Base-by-base conservation (phyloP, 2,113 vertebrate genomes). In the Apodemus sylvaticus region DNA sequence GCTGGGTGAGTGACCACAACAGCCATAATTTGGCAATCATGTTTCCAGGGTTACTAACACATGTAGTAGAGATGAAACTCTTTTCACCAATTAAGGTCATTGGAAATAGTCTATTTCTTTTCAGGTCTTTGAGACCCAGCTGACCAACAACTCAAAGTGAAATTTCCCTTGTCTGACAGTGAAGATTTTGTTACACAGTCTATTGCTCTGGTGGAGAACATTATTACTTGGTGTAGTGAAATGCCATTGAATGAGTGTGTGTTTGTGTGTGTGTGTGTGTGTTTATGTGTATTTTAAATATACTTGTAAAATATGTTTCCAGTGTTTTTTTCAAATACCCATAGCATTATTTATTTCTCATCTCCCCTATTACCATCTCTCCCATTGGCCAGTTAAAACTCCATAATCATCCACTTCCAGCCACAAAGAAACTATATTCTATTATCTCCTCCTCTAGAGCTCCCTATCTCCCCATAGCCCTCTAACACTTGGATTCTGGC, bases 1-100 rank as follows among this genome's bases (percentile, higher is more conserved):
- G 0, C 55, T 34, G 7, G 13, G 5, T 0, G 14, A 7, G 31
- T 78, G 76, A 53, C 17, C 39, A 12, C 16, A 26, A 36, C 7
- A n/a, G 34, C 9, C 73, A 12, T 4, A 53, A 71, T 5, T 24
- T 24, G 19, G 22, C 22, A 29, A 60, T 12, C 13, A n/a, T 53
- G 48, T 3, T 34, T 22, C 34, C 51, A 53, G 51, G 55, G 60
- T 55, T 82, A 13, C 55, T 62, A 39, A 3, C 14, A 31, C 3
- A 53, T 16, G 29, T 13, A 19, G 20, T 24, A 22, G 4, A 39
- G 79, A 79, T 55, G 34, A 34, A 79, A 53, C 17, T 45, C 14
- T 34, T 58, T 29, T 76, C 42, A 14, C 22, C 74, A 76, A 29
- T 26, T 9, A 64, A 74, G 20, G 71, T 11, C 7, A 74, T 8